A percentile compares a stretch with the other conserved stretches of the same genome.
Evolutionary conservation across 2,113 vertebrate genomes (phyloP).

Genomic region (Morone chrysops): DNA sequence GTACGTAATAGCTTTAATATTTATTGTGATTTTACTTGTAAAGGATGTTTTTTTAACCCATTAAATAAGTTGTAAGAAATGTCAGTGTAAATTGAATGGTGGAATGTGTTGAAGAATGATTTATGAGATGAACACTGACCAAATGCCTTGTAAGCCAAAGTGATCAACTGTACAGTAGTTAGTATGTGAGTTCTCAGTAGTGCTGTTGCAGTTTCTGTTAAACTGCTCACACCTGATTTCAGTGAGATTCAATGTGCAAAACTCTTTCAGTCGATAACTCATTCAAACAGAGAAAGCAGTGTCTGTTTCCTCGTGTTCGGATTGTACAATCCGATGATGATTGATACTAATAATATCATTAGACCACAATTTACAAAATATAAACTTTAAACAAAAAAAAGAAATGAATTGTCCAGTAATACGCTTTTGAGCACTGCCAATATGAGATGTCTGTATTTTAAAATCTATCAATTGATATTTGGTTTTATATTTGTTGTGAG

Average conservation of each 20-base stretch:
- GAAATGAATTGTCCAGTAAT: neutral
- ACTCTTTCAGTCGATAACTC: neutral
- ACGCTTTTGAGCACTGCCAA: neutral
- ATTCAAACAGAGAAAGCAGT: neutral
- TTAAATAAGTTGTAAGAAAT: neutral
- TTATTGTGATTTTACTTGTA: neutral
- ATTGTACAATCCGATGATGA: neutral
- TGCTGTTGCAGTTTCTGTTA: neutral
- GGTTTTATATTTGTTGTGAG: neutral
- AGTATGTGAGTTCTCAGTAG: neutral
- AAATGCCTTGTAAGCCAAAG: slow-evolving; percentile 34
- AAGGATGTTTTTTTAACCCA: slow-evolving; percentile 15
- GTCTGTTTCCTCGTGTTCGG: neutral
- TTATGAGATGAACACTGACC: slow-evolving; percentile 1
- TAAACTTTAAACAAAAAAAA: neutral
- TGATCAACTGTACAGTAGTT: neutral
- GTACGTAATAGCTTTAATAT: slow-evolving; percentile 5
- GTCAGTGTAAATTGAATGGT: neutral
- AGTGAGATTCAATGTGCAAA: neutral
- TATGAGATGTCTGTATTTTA: neutral
- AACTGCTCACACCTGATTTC: neutral
- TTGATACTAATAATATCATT: neutral
- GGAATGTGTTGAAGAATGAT: neutral
- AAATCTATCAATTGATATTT: neutral
- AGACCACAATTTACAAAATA: neutral